Percentiles rank a stretch among this genome's conserved stretches.
Conservation (phyloP, 2,797 vertebrate species). For the Sebastes vulpes region DNA sequence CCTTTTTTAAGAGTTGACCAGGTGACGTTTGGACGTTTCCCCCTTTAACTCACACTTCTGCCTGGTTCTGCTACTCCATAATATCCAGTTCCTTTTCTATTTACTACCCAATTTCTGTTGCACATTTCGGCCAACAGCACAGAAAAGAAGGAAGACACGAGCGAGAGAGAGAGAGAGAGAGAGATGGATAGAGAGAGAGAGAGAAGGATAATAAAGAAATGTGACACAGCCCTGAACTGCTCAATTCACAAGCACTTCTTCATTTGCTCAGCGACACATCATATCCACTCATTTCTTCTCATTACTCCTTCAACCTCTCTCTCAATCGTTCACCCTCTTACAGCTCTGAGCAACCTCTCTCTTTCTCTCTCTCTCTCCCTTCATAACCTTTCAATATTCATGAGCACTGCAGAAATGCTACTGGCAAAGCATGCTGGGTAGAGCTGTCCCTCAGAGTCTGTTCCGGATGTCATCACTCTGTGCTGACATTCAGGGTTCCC, state of each 20-base stretch:
- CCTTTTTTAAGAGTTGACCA: neutral
- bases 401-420: conserved; percentile 83
- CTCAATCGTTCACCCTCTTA: conserved; percentile 1
- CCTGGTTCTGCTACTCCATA: neutral
- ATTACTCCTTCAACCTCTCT: conserved; percentile 12
- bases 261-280: conserved; percentile 26
- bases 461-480: conserved; percentile 68
- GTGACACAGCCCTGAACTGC: conserved; percentile 8
- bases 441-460: conserved; percentile 65
- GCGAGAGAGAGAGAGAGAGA: neutral
- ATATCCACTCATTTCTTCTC: conserved; percentile 26
- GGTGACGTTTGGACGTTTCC: neutral
- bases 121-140: neutral
- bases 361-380: conserved; percentile 39
- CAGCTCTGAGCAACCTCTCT: too few species aligned
- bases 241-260: conserved; percentile 25
- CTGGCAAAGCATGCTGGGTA: conserved; percentile 81
- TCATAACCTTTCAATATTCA: conserved; percentile 83
- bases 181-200: neutral
- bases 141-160: neutral
- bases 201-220: conserved; percentile 9
- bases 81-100: neutral
- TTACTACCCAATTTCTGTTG: neutral
- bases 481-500: conserved; percentile 51
- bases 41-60: neutral